Evolutionary conservation across 2,888 invertebrate genomes (phyloP).

Genomic region (Lepidochitona cinerea): DNA sequence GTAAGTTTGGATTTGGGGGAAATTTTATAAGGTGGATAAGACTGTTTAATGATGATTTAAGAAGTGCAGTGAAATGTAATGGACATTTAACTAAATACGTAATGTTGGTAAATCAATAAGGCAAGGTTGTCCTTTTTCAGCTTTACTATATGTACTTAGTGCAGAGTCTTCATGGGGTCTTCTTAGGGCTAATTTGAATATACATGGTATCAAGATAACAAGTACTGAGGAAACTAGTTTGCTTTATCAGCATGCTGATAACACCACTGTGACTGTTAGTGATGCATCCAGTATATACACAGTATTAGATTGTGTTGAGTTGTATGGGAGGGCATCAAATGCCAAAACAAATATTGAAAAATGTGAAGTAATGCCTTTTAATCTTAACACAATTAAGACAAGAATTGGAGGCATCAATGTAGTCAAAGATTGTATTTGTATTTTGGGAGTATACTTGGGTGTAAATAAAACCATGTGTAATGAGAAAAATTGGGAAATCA

Average conservation of each 20-base stretch:
- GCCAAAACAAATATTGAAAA: background rate
- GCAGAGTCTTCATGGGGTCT: background rate
- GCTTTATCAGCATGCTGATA: background rate
- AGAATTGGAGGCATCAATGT: no score
- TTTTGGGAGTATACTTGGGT: background rate
- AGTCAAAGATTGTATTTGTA: background rate
- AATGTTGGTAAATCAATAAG: background rate
- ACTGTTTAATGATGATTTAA: background rate
- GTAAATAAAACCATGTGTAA: background rate
- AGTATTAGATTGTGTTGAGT: background rate
- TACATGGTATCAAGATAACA: background rate
- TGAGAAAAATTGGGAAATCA: background rate
- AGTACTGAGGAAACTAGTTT: background rate
- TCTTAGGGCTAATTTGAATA: background rate
- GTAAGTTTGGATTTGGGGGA: background rate
- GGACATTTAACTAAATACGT: background rate
- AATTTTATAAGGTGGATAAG: background rate
- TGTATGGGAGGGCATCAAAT: background rate
- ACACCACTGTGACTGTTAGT: background rate
- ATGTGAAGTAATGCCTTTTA: background rate
- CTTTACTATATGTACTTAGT: background rate
- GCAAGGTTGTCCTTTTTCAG: conserved; percentile 2
- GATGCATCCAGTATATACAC: background rate
- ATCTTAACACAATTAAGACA: no score
- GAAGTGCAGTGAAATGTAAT: background rate